Evolutionary conservation across 2,888 invertebrate species (phyloP).

Genomic region (Pherbina coryleti): DNA sequence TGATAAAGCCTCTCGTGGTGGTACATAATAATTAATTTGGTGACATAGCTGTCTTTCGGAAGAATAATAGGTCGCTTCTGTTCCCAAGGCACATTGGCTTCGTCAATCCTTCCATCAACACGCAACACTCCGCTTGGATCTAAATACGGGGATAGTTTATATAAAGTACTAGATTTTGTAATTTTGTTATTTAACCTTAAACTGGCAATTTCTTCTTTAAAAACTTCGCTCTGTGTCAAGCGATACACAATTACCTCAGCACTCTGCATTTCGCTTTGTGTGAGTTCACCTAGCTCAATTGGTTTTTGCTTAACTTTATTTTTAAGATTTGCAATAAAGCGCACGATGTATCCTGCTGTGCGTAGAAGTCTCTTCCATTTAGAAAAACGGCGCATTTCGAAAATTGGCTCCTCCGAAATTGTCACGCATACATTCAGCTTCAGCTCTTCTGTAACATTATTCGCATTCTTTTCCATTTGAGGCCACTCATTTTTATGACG

Average conservation of each 20-base stretch:
- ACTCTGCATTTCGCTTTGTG: constrained; percentile 2
- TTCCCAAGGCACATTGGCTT: not conserved
- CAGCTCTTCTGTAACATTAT: not conserved
- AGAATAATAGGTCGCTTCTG: constrained; percentile 42
- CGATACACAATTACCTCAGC: constrained; percentile 19
- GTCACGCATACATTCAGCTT: not conserved
- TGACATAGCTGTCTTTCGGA: not conserved
- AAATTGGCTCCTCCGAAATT: not conserved
- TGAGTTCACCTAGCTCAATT: constrained; percentile 1
- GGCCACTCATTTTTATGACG: not conserved
- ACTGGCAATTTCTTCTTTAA: constrained; percentile 26
- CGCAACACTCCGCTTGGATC: constrained; percentile 2
- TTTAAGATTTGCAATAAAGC: not conserved
- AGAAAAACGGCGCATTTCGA: no score
- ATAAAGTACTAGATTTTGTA: constrained; percentile 26
- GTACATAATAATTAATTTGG: not conserved
- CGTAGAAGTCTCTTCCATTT: not conserved
- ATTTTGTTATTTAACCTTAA: not conserved
- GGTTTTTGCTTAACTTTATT: not conserved
- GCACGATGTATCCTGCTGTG: not conserved
- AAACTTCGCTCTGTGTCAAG: constrained; percentile 22
- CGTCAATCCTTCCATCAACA: constrained; percentile 28
- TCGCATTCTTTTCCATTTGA: not conserved
- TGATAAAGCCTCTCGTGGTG: constrained; percentile 31
- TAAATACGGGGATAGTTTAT: constrained; percentile 26